Base-by-base conservation (phyloP, 1,140 invertebrate species). In the Saccostrea cuccullata region DNA sequence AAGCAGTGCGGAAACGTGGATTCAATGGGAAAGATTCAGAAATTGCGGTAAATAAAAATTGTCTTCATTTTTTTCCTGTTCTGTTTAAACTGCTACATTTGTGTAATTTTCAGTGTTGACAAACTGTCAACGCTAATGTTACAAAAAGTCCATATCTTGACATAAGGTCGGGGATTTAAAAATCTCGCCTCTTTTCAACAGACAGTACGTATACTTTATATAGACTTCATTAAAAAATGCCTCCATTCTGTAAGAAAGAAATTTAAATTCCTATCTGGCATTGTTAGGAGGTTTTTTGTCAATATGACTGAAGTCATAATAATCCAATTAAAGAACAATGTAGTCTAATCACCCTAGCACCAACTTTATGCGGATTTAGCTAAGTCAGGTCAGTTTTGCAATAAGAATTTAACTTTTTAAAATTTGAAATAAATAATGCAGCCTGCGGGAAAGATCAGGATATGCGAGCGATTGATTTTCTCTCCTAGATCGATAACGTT, bases 1-100 rank as follows among this genome's bases (percentile, higher is more conserved):
- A 84, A 55, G 82, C 82, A 26, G 55, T 84, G 15, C 40, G 82
- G 23, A 55, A 84, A 36, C 55, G n/a, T 23, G 82, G 82, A 84
- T 84, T 84, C 55, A 23, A 1, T 13, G 82, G 82, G n/a, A 55
- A 84, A 55, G 82, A 84, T 55, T 84, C 82, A n/a, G 82, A 84
- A 84, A 84, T 84, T n/a, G 55, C 82, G 82, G 82, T 84, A 55
- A 84, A 56, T n/a, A n/a, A 23, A n/a, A 55, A 20, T 20, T n/a
- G n/a, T 9, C 17, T 6, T 20, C 0, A 20, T 5, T 20, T 23
- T 67, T 20, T 67, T 20, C 30, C 70, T 77, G 26, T 73, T 30
- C 15, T 9, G 58, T 64, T 64, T 64, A 17, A 64, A 17, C 0
- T 64, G 58, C 17, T 64, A 64, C 58, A 64, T 20, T 64, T 64